Conservation (phyloP, 2,888 invertebrate species). For the Polietes domitor region DNA sequence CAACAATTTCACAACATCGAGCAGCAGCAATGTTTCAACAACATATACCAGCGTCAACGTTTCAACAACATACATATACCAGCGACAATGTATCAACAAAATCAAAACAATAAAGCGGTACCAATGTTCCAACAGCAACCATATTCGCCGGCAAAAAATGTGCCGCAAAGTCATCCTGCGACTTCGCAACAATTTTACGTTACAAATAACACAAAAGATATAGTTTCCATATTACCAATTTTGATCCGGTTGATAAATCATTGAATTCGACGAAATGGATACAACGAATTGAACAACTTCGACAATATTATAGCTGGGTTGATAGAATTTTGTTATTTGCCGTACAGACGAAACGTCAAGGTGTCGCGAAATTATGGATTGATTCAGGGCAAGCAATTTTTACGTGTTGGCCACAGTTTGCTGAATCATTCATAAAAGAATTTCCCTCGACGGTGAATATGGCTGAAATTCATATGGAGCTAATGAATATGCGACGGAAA, state of each 20-base stretch:
- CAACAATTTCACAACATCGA: not conserved
- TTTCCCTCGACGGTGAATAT: not conserved
- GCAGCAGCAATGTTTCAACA: not conserved
- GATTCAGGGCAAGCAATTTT: conserved; percentile 26
- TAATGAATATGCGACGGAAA: conserved; percentile 7
- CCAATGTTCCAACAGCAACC: not conserved
- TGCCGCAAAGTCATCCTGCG: not conserved
- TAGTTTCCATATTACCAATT: conserved; percentile 14
- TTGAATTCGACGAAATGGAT: not conserved
- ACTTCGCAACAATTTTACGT: not conserved
- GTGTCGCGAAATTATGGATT: conserved; percentile 43
- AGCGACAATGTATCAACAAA: no score
- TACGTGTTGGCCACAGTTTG: not conserved
- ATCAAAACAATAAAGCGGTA: no score
- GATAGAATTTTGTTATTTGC: conserved; percentile 32
- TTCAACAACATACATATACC: no score
- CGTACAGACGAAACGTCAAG: conserved; percentile 28
- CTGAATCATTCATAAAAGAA: not conserved
- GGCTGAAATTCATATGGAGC: conserved; percentile 7
- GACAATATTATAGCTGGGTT: conserved; percentile 28
- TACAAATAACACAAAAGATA: conserved; percentile 5
- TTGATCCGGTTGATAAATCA: conserved; percentile 11
- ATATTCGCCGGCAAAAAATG: not conserved
- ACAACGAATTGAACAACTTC: conserved; percentile 25
- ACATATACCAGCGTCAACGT: not conserved